Percentiles rank a stretch among this genome's conserved stretches.
Conservation (phyloP, 2,888 invertebrate genomes). For the Alviniconcha strummeri region DNA sequence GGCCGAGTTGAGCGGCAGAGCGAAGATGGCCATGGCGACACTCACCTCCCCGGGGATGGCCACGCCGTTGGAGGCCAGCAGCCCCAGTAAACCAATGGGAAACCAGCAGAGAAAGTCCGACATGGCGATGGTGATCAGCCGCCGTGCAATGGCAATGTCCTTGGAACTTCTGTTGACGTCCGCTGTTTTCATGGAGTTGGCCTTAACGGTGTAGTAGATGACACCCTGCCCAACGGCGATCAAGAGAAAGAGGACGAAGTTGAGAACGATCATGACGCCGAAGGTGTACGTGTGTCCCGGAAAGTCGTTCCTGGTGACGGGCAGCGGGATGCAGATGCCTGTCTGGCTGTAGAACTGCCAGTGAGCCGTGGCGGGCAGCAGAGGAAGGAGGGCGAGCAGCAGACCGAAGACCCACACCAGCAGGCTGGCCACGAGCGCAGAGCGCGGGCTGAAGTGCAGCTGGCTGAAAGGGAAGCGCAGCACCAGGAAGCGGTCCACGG, state of each 20-base stretch:
- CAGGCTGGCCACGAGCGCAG: neutral
- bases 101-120: no score
- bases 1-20: no score
- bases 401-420: neutral
- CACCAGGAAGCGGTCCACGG: slow-evolving; percentile 1
- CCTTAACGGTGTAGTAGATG: neutral
- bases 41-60: no score
- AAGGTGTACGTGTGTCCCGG: neutral
- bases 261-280: slow-evolving; percentile 14
- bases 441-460: neutral
- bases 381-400: neutral
- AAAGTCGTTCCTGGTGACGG: neutral
- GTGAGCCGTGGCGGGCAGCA: slow-evolving; percentile 1
- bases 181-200: neutral
- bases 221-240: neutral
- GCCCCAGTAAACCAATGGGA: no score
- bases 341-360: slow-evolving; percentile 17
- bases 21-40: no score
- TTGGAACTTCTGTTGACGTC: neutral
- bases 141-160: neutral
- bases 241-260: neutral
- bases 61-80: no score
- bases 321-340: slow-evolving; percentile 12
- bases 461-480: slow-evolving; percentile 5
- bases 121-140: no score